Evolutionary conservation across 2,113 vertebrate genomes (phyloP).

Genomic region (Lamprologus tigripictilis): DNA sequence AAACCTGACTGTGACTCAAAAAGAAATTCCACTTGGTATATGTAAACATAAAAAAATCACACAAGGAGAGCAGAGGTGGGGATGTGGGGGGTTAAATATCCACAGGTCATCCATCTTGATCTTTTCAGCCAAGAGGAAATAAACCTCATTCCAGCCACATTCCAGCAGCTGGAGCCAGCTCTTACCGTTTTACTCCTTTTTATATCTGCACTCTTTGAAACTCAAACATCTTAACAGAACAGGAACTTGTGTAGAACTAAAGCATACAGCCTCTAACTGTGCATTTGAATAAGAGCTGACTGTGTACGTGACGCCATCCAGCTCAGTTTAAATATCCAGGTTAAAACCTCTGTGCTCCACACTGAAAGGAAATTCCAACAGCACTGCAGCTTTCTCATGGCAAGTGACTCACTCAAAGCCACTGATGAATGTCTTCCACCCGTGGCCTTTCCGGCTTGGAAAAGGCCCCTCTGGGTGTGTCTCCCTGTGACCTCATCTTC

Average conservation of each 20-base stretch:
- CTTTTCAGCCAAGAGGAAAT: slow-evolving; percentile 23
- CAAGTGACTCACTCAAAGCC: slow-evolving; percentile 19
- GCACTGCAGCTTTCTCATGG: background rate
- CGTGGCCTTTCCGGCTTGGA: slow-evolving; percentile 5
- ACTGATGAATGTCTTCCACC: slow-evolving; percentile 21
- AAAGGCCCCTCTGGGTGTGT: slow-evolving; percentile 40
- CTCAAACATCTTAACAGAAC: background rate
- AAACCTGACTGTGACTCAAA: background rate
- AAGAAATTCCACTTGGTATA: background rate
- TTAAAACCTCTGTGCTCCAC: background rate
- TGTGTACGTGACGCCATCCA: background rate
- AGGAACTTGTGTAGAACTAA: background rate
- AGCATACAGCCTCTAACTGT: background rate
- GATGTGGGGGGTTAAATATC: background rate
- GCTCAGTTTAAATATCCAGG: background rate
- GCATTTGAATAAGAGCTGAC: background rate
- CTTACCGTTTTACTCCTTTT: background rate
- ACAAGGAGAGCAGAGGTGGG: background rate
- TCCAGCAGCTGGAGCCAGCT: background rate
- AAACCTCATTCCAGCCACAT: slow-evolving; percentile 34
- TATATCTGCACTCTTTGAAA: background rate
- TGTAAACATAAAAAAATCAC: background rate
- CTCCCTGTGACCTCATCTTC: slow-evolving; percentile 55
- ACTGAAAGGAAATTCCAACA: slow-evolving; percentile 41
- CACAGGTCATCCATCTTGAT: slow-evolving; percentile 2